A percentile compares a stretch with the other conserved stretches of the same genome.
These are phyloP conservation scores for Psettodes erumei DNA, from an alignment of 2,113 vertebrate genomes.

Conservation along the genomic window DNA sequence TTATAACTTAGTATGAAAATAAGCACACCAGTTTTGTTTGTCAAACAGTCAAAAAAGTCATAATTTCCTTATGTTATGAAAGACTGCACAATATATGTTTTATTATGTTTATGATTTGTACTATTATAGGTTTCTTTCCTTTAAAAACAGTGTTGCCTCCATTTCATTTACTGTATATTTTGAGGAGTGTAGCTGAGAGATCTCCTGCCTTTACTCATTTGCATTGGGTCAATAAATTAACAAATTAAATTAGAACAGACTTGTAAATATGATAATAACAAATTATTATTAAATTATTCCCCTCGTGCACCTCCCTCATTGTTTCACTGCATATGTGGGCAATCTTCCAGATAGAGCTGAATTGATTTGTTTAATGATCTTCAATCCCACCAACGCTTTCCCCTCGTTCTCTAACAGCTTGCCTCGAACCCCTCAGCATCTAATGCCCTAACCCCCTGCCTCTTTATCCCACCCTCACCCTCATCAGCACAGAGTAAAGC, in stretches of 20 bases:
- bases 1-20: not conserved
- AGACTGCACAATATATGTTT: not conserved
- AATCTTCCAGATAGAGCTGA: constrained; percentile 76
- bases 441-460: constrained; percentile 71
- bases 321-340: constrained; percentile 77
- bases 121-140: not conserved
- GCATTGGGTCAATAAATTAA: constrained; percentile 52
- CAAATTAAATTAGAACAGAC: constrained; percentile 60
- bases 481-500: constrained; percentile 79
- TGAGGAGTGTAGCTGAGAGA: constrained; percentile 9
- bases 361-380: constrained; percentile 80
- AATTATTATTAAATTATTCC: constrained; percentile 64
- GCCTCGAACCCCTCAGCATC: constrained; percentile 64
- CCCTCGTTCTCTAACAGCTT: constrained; percentile 66
- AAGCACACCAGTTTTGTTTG: not conserved
- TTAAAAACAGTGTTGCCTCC: constrained; percentile 5
- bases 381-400: constrained; percentile 66
- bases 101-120: not conserved
- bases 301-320: constrained; percentile 60
- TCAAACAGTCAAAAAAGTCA: not conserved
- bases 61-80: not conserved
- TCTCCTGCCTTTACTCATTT: constrained; percentile 20
- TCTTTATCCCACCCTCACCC: constrained; percentile 69
- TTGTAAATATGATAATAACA: constrained; percentile 77
- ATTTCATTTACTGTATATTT: constrained; percentile 31